A percentile compares a stretch with the other conserved stretches of the same genome.
phyloP scores from a whole-genome alignment of 2,113 vertebrate genomes.

The Athene noctua region DNA sequence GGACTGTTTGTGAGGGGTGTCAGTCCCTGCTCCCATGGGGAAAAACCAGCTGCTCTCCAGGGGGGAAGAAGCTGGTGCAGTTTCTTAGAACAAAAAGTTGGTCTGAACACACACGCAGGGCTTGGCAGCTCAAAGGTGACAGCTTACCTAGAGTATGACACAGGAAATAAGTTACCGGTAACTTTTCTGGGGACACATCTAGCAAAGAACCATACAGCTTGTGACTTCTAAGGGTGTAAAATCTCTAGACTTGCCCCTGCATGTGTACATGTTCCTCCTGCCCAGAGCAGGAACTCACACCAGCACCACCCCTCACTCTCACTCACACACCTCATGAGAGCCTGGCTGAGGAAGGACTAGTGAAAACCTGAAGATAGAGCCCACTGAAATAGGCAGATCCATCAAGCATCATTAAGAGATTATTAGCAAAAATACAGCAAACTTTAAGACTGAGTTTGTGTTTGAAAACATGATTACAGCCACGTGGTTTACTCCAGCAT shows the following conservation, averaged over 20 bases:
- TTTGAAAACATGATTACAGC: neutral
- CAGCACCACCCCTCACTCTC: neutral
- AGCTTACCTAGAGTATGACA: neutral
- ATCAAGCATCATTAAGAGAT: neutral
- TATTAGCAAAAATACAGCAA: neutral
- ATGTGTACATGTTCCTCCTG: neutral
- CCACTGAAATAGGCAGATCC: neutral
- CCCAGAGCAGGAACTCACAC: neutral
- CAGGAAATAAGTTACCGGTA: neutral
- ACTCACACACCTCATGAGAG: rapidly evolving
- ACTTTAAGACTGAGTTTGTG: neutral
- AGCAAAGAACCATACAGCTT: neutral
- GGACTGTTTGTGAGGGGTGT: neutral
- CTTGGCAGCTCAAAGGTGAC: neutral
- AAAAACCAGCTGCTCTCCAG: neutral
- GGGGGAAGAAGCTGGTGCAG: neutral
- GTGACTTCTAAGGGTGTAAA: neutral
- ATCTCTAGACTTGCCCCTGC: neutral
- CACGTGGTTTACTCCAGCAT: neutral
- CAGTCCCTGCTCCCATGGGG: neutral
- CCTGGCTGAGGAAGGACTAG: neutral
- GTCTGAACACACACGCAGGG: neutral
- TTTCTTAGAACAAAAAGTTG: neutral
- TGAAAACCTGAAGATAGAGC: neutral
- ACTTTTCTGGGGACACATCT: neutral